These are phyloP conservation scores for Musca domestica DNA, from an alignment of 1,140 invertebrate genomes.

Conservation along the genomic window DNA sequence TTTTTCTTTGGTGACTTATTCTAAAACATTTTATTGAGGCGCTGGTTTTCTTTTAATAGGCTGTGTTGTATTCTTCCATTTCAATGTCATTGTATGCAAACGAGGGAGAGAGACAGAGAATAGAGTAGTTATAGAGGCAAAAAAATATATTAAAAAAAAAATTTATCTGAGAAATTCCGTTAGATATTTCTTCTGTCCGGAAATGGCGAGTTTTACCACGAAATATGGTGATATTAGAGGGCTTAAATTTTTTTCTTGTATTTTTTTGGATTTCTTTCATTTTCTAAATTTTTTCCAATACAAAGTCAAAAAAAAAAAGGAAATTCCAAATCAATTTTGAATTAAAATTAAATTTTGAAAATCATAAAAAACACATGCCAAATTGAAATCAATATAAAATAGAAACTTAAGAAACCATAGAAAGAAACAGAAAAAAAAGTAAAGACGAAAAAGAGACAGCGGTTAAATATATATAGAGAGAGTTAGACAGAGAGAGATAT, in stretches of 20 bases:
- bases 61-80: conserved; percentile 4
- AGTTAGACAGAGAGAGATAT: too few relatives aligned
- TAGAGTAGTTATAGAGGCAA: too few relatives aligned
- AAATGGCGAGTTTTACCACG: neutral
- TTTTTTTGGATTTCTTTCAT: neutral
- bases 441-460: too few relatives aligned
- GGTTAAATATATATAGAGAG: too few relatives aligned
- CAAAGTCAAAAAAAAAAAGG: neutral
- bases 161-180: too few relatives aligned
- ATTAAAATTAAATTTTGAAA: neutral
- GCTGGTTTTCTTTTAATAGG: neutral
- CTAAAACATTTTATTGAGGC: neutral
- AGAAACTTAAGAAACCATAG: too few relatives aligned
- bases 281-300: neutral
- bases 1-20: neutral
- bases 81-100: neutral
- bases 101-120: neutral
- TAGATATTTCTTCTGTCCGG: neutral
- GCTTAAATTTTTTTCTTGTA: neutral
- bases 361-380: neutral
- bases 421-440: neutral
- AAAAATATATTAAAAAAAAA: too few relatives aligned
- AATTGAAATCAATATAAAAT: too few relatives aligned
- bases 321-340: neutral
- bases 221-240: conserved; percentile 26